Percentiles rank a stretch among this genome's conserved stretches.
Evolutionary conservation across 2,113 vertebrate genomes (phyloP).

Genomic region (Apteryx mantelli): DNA sequence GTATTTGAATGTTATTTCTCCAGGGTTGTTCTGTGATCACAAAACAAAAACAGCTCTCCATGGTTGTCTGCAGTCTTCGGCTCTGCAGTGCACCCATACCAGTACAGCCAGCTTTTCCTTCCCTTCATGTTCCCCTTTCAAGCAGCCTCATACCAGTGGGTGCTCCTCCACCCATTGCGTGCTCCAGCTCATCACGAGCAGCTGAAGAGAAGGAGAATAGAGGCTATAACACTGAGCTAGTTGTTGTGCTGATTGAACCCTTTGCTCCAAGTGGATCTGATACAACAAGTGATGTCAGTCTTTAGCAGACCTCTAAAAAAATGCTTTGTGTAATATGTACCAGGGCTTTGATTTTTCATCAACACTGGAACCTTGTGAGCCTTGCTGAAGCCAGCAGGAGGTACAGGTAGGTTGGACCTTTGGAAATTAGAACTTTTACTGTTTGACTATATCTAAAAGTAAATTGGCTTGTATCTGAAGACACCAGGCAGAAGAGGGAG

Average conservation of each 20-base stretch:
- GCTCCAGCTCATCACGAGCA: background rate
- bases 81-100: background rate
- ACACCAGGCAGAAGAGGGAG: background rate
- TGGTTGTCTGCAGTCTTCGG: background rate
- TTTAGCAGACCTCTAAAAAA: background rate
- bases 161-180: background rate
- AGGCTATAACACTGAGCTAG: background rate
- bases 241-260: background rate
- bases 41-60: background rate
- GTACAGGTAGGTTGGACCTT: background rate
- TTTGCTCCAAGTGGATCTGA: background rate
- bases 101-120: background rate
- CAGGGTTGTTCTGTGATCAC: background rate
- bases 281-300: no score
- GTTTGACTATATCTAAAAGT: background rate
- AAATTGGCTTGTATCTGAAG: background rate
- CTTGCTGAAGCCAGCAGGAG: background rate
- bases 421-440: background rate
- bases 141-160: fast-evolving
- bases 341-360: background rate
- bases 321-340: fast-evolving
- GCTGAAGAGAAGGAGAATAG: background rate
- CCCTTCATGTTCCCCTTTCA: background rate
- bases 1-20: background rate
- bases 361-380: background rate